Percentiles rank a stretch among this genome's conserved stretches.
Evolutionary conservation across 1,140 invertebrate genomes (phyloP).

Genomic region (Coelopa frigida): DNA sequence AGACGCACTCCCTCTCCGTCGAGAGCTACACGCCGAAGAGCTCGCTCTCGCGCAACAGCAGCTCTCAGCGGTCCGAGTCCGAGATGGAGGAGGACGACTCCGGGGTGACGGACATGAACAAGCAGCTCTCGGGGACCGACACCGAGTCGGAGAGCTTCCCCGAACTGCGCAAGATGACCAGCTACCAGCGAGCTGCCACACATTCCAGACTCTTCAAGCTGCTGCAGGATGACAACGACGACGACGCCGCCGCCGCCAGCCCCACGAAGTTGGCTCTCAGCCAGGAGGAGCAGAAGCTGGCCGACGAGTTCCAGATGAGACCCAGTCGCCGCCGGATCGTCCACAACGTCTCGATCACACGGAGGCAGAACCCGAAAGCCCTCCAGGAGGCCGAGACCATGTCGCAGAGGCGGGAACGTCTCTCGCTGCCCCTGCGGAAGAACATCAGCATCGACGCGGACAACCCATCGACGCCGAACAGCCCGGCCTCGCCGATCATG

Average conservation of each 20-base stretch:
- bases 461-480: slow-evolving; percentile 48
- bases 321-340: slow-evolving; percentile 33
- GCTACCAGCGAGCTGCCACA: slow-evolving; percentile 62
- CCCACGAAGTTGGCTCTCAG: slow-evolving; percentile 39
- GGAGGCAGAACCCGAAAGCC: slow-evolving; percentile 30
- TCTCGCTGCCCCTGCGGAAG: slow-evolving; percentile 43
- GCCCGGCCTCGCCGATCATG: slow-evolving; percentile 47
- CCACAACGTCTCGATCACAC: slow-evolving; percentile 42
- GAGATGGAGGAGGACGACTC: slow-evolving; percentile 63
- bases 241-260: slow-evolving; percentile 30
- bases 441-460: slow-evolving; percentile 42
- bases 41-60: slow-evolving; percentile 37
- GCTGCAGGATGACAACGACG: slow-evolving; percentile 52
- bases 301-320: slow-evolving; percentile 37
- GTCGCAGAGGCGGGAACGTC: slow-evolving; percentile 33
- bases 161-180: slow-evolving; percentile 50
- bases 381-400: slow-evolving; percentile 35
- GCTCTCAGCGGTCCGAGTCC: slow-evolving; percentile 46
- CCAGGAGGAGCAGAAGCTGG: slow-evolving; percentile 22
- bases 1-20: slow-evolving; percentile 30
- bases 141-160: slow-evolving; percentile 55
- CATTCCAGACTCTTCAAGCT: slow-evolving; percentile 64
- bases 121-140: slow-evolving; percentile 60
- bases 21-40: slow-evolving; percentile 30
- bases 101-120: slow-evolving; percentile 63